These are phyloP conservation scores for Meghimatium bilineatum DNA, from an alignment of 2,888 invertebrate species.

Conservation along the genomic window DNA sequence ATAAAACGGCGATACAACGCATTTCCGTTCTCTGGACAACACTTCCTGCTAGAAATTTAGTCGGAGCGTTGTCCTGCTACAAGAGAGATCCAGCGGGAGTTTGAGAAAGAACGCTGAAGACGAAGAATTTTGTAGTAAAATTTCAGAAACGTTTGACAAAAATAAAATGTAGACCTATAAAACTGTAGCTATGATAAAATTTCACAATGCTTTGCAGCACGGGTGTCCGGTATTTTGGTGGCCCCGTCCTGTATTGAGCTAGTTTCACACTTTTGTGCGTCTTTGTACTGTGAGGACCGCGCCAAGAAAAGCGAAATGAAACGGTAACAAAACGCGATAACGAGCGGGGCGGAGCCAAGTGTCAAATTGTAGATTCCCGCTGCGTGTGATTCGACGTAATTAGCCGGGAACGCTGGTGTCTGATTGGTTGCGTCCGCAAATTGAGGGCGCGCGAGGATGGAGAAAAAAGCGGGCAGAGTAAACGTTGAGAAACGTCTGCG, in stretches of 20 bases:
- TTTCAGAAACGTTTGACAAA: too few relatives aligned
- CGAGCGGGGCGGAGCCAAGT: conserved; percentile 48
- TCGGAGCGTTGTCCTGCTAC: too few relatives aligned
- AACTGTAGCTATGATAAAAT: conserved; percentile 9
- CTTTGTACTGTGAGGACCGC: conserved; percentile 21
- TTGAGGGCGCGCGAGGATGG: background rate
- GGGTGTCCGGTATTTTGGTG: conserved; percentile 4
- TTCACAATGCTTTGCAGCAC: background rate
- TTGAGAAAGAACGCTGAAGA: too few relatives aligned
- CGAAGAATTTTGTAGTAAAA: too few relatives aligned
- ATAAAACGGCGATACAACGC: too few relatives aligned
- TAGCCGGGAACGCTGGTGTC: conserved; percentile 36
- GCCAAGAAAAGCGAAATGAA: conserved; percentile 36
- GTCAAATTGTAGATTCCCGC: conserved; percentile 43
- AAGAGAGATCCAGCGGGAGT: too few relatives aligned
- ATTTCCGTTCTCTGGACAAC: too few relatives aligned
- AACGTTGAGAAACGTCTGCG: background rate
- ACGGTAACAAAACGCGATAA: conserved; percentile 46
- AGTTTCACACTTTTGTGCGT: conserved; percentile 30
- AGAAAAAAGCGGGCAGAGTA: background rate
- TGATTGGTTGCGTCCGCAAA: conserved; percentile 27
- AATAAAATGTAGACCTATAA: background rate
- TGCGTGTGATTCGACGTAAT: conserved; percentile 47
- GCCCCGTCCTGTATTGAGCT: conserved; percentile 5
- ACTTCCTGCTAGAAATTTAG: too few relatives aligned